Evolutionary conservation across 2,888 invertebrate species (phyloP).

Genomic region (Plagodis dolabraria): DNA sequence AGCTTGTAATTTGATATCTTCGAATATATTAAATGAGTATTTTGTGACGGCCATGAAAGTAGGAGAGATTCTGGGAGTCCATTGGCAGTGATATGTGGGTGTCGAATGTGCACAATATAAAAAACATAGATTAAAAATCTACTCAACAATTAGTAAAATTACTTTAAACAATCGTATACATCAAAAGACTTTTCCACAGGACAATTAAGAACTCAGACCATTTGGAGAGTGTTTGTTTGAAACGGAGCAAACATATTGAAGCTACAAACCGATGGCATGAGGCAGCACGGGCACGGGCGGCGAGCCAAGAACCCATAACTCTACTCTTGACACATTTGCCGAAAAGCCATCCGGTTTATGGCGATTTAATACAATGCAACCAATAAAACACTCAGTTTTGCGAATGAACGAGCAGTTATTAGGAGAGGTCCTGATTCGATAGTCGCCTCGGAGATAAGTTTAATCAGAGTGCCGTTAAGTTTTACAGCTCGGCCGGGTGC

Average conservation of each 20-base stretch:
- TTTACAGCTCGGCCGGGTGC: slow-evolving; percentile 79
- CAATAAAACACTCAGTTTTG: slow-evolving; percentile 50
- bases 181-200: slow-evolving; percentile 19
- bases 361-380: slow-evolving; percentile 53
- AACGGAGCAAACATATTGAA: slow-evolving; percentile 54
- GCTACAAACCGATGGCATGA: slow-evolving; percentile 49
- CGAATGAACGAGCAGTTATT: slow-evolving; percentile 62
- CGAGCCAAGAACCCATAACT: slow-evolving; percentile 60
- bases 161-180: slow-evolving; percentile 25
- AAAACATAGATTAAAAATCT: too few relatives aligned
- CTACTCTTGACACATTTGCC: slow-evolving; percentile 48
- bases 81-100: too few relatives aligned
- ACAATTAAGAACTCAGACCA: slow-evolving; percentile 41
- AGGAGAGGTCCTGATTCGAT: slow-evolving; percentile 71
- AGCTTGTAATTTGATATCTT: too few relatives aligned
- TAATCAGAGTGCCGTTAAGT: slow-evolving; percentile 83
- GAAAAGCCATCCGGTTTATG: slow-evolving; percentile 46
- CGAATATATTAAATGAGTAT: too few relatives aligned
- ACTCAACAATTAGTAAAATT: slow-evolving; percentile 31
- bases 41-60: too few relatives aligned
- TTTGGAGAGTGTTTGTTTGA: slow-evolving; percentile 47
- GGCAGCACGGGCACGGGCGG: slow-evolving; percentile 44
- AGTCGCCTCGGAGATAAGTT: slow-evolving; percentile 74
- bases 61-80: too few relatives aligned
- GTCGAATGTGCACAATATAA: too few relatives aligned